Base-by-base conservation (phyloP, 2,797 vertebrate species). In the Rhinoraja longicauda region DNA sequence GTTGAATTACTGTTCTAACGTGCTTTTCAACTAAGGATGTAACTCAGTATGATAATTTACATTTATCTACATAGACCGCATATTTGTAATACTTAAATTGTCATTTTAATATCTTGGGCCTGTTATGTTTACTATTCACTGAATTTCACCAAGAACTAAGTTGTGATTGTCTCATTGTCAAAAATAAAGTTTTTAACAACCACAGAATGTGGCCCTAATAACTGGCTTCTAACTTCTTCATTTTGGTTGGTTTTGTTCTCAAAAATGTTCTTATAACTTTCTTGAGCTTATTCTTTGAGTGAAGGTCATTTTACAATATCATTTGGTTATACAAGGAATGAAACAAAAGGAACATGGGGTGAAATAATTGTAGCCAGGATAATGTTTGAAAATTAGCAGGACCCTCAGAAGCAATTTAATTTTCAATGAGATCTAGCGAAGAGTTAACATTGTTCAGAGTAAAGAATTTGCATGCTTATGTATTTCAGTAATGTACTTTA, bases 101-200 rank as follows among this genome's bases (percentile, higher is more conserved):
- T 64, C n/a, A 64, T n/a, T 91, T 24, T 12, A 91, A 91, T 72
- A 29, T 73, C 57, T 75, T 75, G 53, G 70, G 90, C 92, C 86
- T n/a, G 32, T 53, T 73, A n/a, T 53, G 70, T 75, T 92, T 75
- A 73, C 53, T 59, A 15, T 84, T 57, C 8, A 84, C 59, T 53
- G 24, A 57, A 53, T 59, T 84, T 92, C 39, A 45, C 62, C 19
- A 15, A 21, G 90, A 91, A 32, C 36, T 45, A 53, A 26, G 67
- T 45, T 26, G 0, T 39, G 62, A 90, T 62, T 72, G 32, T 73
- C 21, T 73, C 70, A 91, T 45, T 45, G 8, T 53, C 26, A 64
- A 73, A 92, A 73, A 92, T 91, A 73, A 73, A 53, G 45, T 75
- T 72, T 72, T 72, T 67, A 67, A 53, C 90, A 92, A 73, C 45